Conservation (phyloP, 2,888 invertebrate genomes). For the Melanophora roralis region DNA sequence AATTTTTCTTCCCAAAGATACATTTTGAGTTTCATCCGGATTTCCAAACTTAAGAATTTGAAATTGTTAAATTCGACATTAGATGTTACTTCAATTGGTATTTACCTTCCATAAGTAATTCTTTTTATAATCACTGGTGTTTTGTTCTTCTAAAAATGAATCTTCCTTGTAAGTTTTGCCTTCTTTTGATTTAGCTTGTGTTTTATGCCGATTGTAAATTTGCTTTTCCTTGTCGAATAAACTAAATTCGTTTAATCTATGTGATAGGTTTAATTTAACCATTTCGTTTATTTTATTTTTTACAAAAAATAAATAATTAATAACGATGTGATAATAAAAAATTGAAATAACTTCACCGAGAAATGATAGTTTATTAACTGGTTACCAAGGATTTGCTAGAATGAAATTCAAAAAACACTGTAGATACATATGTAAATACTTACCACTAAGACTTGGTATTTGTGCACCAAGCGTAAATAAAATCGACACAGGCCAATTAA, state of each 20-base stretch:
- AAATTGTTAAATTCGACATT: not conserved
- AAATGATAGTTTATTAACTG: not conserved
- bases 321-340: too few species aligned
- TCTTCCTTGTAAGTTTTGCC: slow-evolving; percentile 66
- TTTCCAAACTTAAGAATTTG: slow-evolving; percentile 65
- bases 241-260: slow-evolving; percentile 68
- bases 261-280: not conserved
- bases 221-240: slow-evolving; percentile 72
- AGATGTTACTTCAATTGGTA: too few species aligned
- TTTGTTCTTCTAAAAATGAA: slow-evolving; percentile 64
- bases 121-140: slow-evolving; percentile 64
- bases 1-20: slow-evolving; percentile 67
- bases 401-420: too few species aligned
- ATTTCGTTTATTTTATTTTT: slow-evolving; percentile 1
- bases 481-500: too few species aligned
- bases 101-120: slow-evolving; percentile 71
- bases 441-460: too few species aligned
- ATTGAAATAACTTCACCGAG: too few species aligned
- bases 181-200: slow-evolving; percentile 64
- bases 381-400: slow-evolving; percentile 24
- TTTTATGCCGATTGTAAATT: slow-evolving; percentile 61
- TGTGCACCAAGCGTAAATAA: too few species aligned
- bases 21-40: slow-evolving; percentile 68
- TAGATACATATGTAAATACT: too few species aligned
- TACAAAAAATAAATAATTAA: too few species aligned